Base-by-base conservation (phyloP, 1,140 invertebrate species). In the Ceratosolen solmsi region DNA sequence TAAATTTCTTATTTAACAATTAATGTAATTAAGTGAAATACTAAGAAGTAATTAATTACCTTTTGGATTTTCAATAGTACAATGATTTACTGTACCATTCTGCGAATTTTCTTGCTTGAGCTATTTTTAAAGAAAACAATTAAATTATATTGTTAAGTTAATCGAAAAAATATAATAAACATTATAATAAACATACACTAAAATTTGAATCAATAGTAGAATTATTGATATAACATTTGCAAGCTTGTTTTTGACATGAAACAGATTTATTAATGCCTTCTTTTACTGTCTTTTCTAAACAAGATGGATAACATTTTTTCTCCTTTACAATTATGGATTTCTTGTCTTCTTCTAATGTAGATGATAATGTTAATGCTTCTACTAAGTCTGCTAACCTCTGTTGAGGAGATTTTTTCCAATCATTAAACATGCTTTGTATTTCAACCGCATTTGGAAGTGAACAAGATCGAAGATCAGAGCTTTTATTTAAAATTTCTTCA, bases 391-490 rank as follows among this genome's bases (percentile, higher is more conserved):
- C 73, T 60, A 83, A 73, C 63, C 78, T 80, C n/a, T 83, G 77
- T 71, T 83, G 72, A 49, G 82, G 82, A 76, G 82, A 83, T 60
- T 80, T 80, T 63, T 83, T 83, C 82, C 82, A 83, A 60, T 83
- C 82, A 72, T 76, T 80, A 76, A 83, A 80, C 82, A 83, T 83
- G 60, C 78, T 83, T 63, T 83, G 77, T 58, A 83, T 83, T 83
- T 83, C 82, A 46, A 83, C 33, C 7, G 78, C 77, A 68, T 83
- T 73, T 20, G 81, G 68, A 27, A 78, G 68, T 38, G 68, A 73
- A 65, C 75, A 78, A 0, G 72, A 51, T 56, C 75, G 71, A 54
- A 51, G 17, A 51, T 80, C 38, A 9, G 72, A 56, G 11, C 49
- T 75, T 41, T 74, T 36, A 22, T 51, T 30, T 51, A 30, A 54